A percentile compares a stretch with the other conserved stretches of the same genome.
These are phyloP conservation scores for Eleginops maclovinus DNA, from an alignment of 2,113 vertebrate species.

Conservation along the genomic window DNA sequence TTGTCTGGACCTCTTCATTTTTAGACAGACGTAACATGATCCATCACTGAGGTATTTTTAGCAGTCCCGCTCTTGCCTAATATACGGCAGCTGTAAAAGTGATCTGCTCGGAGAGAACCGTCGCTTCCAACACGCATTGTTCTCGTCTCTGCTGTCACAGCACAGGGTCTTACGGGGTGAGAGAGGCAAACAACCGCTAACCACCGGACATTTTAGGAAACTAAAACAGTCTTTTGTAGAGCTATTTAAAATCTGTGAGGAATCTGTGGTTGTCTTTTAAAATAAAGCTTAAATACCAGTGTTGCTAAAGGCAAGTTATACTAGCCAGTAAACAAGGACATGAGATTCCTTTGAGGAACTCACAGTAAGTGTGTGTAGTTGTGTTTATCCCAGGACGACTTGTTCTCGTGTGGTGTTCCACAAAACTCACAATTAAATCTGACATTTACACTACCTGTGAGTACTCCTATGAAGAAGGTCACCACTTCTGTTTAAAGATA, in stretches of 20 bases:
- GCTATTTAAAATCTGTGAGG: conserved; percentile 48
- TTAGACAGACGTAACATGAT: conserved; percentile 83
- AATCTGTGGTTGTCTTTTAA: conserved; percentile 28
- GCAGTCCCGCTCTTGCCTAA: conserved; percentile 81
- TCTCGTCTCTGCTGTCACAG: conserved; percentile 38
- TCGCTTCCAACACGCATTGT: conserved; percentile 41
- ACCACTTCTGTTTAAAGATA: neutral
- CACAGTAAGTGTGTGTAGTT: neutral
- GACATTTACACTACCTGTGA: neutral
- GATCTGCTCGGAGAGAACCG: conserved; percentile 24
- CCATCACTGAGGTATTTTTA: conserved; percentile 87
- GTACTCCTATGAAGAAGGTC: neutral
- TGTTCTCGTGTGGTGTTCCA: neutral
- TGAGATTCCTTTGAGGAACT: neutral
- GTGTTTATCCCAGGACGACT: neutral
- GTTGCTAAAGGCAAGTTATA: conserved; percentile 10
- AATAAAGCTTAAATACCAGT: conserved; percentile 20
- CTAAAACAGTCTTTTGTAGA: neutral
- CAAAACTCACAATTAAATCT: neutral
- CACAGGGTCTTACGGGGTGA: conserved; percentile 53
- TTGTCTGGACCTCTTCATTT: conserved; percentile 87
- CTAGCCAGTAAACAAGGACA: conserved; percentile 12
- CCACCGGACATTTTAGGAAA: conserved; percentile 33
- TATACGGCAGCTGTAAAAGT: conserved; percentile 69
- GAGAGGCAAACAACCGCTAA: conserved; percentile 33